phyloP scores from a whole-genome alignment of 2,888 invertebrate genomes.

The Cordilura impudica region DNA sequence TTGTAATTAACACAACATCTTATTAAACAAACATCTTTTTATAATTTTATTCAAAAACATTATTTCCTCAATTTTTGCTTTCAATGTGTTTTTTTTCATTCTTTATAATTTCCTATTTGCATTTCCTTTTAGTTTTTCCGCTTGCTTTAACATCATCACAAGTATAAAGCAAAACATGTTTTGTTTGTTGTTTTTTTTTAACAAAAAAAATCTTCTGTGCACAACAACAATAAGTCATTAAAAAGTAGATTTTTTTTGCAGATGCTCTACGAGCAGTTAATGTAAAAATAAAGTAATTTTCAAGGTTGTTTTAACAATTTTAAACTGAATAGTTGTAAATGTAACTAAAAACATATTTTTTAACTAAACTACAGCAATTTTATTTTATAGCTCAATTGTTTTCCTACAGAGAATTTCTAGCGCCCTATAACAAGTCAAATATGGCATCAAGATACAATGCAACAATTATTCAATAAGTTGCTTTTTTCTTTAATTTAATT shows the following conservation, averaged over 20 bases:
- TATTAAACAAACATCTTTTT: not conserved
- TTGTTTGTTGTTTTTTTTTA: slow-evolving; percentile 5
- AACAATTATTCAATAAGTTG: too few species aligned
- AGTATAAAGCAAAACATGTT: slow-evolving; percentile 14
- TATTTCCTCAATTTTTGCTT: not conserved
- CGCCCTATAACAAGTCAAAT: too few species aligned
- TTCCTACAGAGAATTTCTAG: not conserved
- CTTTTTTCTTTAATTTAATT: too few species aligned
- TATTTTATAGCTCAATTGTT: not conserved
- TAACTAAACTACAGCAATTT: slow-evolving; percentile 1
- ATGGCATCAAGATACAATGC: too few species aligned
- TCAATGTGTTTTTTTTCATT: slow-evolving; percentile 22
- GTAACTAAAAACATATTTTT: slow-evolving; percentile 2
- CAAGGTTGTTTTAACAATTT: slow-evolving; percentile 51
- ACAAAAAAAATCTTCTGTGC: not conserved
- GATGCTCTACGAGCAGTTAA: not conserved
- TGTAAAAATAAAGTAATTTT: slow-evolving; percentile 35
- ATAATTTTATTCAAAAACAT: not conserved
- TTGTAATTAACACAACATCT: not conserved
- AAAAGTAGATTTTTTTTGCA: not conserved
- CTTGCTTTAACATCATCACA: slow-evolving; percentile 43
- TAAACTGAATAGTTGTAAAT: slow-evolving; percentile 16
- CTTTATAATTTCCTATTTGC: slow-evolving; percentile 20
- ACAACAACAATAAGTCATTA: not conserved
- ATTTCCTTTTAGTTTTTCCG: slow-evolving; percentile 52